A percentile compares a stretch with the other conserved stretches of the same genome.
Conservation (phyloP, 2,797 vertebrate species). For the Brachyrhaphis roseni region DNA sequence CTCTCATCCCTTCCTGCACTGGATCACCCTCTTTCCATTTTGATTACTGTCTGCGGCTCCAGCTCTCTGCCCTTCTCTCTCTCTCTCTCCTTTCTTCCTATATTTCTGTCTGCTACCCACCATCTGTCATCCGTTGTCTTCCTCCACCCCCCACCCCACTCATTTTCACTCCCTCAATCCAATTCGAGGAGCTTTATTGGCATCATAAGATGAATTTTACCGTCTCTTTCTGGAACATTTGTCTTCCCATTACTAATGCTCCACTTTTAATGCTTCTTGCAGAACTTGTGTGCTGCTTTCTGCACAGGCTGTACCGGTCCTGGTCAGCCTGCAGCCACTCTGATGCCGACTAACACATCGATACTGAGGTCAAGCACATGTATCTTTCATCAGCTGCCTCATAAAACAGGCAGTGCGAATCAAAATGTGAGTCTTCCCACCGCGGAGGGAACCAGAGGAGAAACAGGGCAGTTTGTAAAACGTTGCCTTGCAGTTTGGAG, state of each 20-base stretch:
- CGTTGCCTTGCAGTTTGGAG: not conserved
- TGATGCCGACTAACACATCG: slow-evolving; percentile 22
- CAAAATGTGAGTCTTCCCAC: slow-evolving; percentile 21
- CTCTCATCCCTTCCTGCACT: slow-evolving; percentile 19
- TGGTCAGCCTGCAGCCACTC: slow-evolving; percentile 26
- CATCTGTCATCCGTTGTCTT: slow-evolving; percentile 72
- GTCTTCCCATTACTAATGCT: slow-evolving; percentile 58
- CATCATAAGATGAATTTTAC: slow-evolving; percentile 71
- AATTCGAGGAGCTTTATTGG: slow-evolving; percentile 73
- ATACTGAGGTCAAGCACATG: slow-evolving; percentile 42
- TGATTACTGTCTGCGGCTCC: slow-evolving; percentile 58
- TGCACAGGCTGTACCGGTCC: slow-evolving; percentile 7
- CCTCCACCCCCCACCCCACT: slow-evolving; percentile 48
- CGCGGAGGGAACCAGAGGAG: not conserved
- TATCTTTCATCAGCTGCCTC: slow-evolving; percentile 45
- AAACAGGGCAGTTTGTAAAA: slow-evolving; percentile 31
- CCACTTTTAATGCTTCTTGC: slow-evolving; percentile 42
- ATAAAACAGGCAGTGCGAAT: slow-evolving; percentile 40
- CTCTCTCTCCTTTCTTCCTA: slow-evolving; percentile 46
- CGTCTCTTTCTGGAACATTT: slow-evolving; percentile 62
- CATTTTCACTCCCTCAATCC: slow-evolving; percentile 67
- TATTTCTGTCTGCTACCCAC: slow-evolving; percentile 65
- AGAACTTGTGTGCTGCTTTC: slow-evolving; percentile 28
- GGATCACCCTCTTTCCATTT: slow-evolving; percentile 55
- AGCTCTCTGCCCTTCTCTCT: slow-evolving; percentile 26